These are phyloP conservation scores for Balaeniceps rex DNA, from an alignment of 2,113 vertebrate genomes.

Conservation along the genomic window DNA sequence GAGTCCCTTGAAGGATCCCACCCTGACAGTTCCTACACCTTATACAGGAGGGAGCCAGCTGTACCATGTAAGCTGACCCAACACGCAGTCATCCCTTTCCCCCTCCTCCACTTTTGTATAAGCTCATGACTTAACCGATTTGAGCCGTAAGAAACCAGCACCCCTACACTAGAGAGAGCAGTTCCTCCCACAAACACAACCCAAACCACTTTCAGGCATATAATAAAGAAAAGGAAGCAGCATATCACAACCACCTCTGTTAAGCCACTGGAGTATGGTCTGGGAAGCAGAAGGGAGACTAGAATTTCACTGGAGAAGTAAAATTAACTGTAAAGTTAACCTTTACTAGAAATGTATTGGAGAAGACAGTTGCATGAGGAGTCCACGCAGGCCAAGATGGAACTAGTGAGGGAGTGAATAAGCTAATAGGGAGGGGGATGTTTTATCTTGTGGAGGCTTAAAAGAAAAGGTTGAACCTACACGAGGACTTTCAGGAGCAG, in stretches of 20 bases:
- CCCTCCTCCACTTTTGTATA: background rate
- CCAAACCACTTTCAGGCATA: background rate
- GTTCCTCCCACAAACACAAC: background rate
- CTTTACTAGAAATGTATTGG: background rate
- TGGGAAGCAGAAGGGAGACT: background rate
- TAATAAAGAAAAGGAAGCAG: background rate
- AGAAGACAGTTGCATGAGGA: background rate
- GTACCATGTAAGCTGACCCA: background rate
- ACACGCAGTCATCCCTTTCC: background rate
- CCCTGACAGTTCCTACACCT: background rate
- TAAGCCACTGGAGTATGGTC: background rate
- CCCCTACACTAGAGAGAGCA: background rate
- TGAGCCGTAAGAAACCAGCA: background rate
- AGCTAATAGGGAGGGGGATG: background rate
- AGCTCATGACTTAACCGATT: background rate
- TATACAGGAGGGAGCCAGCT: background rate
- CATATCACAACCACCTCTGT: background rate
- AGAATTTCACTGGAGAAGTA: background rate
- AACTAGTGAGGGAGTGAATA: background rate
- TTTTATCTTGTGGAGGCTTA: background rate
- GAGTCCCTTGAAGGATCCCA: background rate
- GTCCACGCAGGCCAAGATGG: background rate
- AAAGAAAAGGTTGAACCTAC: background rate
- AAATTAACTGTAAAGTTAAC: background rate
- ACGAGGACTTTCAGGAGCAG: background rate